Evolutionary conservation across 2,113 vertebrate genomes (phyloP).

Genomic region (Prunella fulvescens): DNA sequence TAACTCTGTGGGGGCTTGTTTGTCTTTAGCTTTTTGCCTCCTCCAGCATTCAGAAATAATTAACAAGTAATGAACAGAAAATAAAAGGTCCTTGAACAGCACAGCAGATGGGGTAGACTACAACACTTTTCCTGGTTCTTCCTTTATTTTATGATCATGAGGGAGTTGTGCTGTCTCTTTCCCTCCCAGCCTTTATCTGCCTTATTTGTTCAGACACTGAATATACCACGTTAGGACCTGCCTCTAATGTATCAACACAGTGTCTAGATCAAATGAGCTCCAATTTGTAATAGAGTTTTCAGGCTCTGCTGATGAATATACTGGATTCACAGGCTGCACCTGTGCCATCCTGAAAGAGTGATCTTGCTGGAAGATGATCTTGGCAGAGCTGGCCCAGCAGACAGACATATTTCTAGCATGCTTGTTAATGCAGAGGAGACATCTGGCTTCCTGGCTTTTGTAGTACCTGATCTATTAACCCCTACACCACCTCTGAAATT

Average conservation of each 20-base stretch:
- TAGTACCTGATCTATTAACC: neutral
- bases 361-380: neutral
- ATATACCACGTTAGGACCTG: neutral
- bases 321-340: neutral
- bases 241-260: neutral
- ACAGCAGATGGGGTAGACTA: neutral
- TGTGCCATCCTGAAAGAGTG: neutral
- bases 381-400: neutral
- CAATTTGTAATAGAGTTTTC: neutral
- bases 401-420: neutral
- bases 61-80: conserved; percentile 34
- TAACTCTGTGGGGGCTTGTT: neutral
- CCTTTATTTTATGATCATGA: neutral
- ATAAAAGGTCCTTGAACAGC: conserved; percentile 12
- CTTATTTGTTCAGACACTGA: neutral
- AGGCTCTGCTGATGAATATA: neutral
- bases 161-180: neutral
- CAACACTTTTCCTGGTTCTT: neutral
- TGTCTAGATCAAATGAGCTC: neutral
- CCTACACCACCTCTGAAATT: neutral
- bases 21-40: conserved; percentile 20
- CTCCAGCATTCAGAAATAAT: conserved; percentile 32
- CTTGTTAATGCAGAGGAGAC: neutral
- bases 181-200: neutral
- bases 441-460: neutral